Evolutionary conservation across 2,888 invertebrate species (phyloP).

Genomic region (Agriotes lineatus): DNA sequence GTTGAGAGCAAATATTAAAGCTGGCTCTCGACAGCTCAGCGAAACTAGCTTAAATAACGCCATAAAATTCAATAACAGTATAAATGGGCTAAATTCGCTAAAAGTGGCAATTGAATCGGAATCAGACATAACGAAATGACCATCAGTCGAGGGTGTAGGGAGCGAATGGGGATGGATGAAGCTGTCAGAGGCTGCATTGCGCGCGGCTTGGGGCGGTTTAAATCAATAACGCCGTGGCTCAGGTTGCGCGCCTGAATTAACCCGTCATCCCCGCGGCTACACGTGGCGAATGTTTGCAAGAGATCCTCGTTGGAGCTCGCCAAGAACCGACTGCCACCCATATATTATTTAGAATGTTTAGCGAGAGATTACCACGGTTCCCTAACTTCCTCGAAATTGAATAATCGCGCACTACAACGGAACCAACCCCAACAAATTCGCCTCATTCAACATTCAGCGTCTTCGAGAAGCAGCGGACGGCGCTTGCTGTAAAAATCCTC

Average conservation of each 20-base stretch:
- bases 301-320: slow-evolving; percentile 22
- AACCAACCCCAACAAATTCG: too few relatives aligned
- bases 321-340: slow-evolving; percentile 25
- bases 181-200: slow-evolving; percentile 56
- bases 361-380: slow-evolving; percentile 8
- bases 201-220: slow-evolving; percentile 57
- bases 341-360: slow-evolving; percentile 29
- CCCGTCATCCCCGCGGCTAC: slow-evolving; percentile 49
- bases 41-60: slow-evolving; percentile 39
- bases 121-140: slow-evolving; percentile 60
- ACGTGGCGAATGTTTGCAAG: slow-evolving; percentile 40
- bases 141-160: slow-evolving; percentile 51
- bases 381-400: slow-evolving; percentile 4
- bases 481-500: too few relatives aligned
- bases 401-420: background rate
- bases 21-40: slow-evolving; percentile 24
- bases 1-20: slow-evolving; percentile 33
- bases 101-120: slow-evolving; percentile 56
- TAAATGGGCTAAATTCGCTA: slow-evolving; percentile 47
- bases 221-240: slow-evolving; percentile 57
- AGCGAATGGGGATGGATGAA: slow-evolving; percentile 50
- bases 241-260: slow-evolving; percentile 57
- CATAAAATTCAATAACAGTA: slow-evolving; percentile 48
- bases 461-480: too few relatives aligned
- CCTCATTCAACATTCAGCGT: too few relatives aligned